These are phyloP conservation scores for Belonocnema kinseyi DNA, from an alignment of 1,140 invertebrate genomes.

Conservation along the genomic window DNA sequence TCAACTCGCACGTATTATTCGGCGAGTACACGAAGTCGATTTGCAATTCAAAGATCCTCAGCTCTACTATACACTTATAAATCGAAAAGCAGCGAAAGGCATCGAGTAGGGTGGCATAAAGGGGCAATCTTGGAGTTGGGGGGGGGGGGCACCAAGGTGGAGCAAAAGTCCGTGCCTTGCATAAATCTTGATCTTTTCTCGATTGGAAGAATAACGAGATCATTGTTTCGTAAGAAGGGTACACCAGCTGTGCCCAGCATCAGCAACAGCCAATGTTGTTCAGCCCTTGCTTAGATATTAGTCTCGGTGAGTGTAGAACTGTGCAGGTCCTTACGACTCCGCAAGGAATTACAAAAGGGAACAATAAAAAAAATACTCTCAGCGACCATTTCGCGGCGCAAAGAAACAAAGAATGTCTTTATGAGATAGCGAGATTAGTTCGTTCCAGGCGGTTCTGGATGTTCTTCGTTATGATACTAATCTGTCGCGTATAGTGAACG, in stretches of 20 bases:
- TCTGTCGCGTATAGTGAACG: neutral
- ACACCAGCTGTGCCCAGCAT: constrained; percentile 51
- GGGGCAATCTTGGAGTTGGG: constrained; percentile 26
- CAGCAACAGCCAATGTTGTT: neutral
- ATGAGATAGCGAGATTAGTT: constrained; percentile 58
- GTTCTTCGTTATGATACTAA: constrained; percentile 19
- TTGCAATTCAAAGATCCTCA: constrained; percentile 70
- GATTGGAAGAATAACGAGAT: constrained; percentile 68
- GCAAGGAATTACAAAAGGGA: constrained; percentile 18
- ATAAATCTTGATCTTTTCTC: constrained; percentile 63
- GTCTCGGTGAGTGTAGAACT: neutral
- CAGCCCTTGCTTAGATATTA: constrained; percentile 24
- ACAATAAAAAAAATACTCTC: constrained; percentile 3
- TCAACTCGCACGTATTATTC: constrained; percentile 46
- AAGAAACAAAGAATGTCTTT: constrained; percentile 73
- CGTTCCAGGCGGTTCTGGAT: constrained; percentile 13
- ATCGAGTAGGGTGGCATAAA: constrained; percentile 45
- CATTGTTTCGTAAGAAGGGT: constrained; percentile 63
- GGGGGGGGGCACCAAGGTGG: constrained; percentile 47
- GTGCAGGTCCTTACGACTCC: neutral
- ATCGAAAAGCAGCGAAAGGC: constrained; percentile 45
- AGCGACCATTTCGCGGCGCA: constrained; percentile 41
- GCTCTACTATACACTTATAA: constrained; percentile 15
- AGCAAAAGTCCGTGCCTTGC: constrained; percentile 56
- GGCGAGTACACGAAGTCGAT: constrained; percentile 63